Evolutionary conservation across 2,888 invertebrate species (phyloP).

Genomic region (Allophyes oxyacanthae): DNA sequence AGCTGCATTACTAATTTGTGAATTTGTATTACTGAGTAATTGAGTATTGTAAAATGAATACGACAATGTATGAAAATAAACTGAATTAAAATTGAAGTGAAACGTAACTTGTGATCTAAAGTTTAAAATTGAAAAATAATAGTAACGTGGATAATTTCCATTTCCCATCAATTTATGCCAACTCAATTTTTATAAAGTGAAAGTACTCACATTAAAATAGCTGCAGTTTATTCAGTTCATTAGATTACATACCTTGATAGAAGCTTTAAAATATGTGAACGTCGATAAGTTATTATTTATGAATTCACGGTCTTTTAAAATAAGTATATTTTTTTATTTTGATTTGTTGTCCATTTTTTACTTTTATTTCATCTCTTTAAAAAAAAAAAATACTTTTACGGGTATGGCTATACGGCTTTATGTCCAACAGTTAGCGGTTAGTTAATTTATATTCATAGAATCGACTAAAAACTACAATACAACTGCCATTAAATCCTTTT

Average conservation of each 20-base stretch:
- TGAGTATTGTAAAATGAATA: no score
- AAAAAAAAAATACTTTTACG: no score
- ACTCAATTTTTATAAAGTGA: slow-evolving; percentile 51
- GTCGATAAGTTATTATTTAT: neutral
- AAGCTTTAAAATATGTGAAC: slow-evolving; percentile 7
- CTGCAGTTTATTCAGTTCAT: neutral
- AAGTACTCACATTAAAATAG: slow-evolving; percentile 23
- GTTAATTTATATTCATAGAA: no score
- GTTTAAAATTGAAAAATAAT: neutral
- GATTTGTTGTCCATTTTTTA: slow-evolving; percentile 33
- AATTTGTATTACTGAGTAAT: no score
- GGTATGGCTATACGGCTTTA: no score
- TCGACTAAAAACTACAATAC: no score
- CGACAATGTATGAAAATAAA: neutral
- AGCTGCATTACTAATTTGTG: slow-evolving; percentile 31
- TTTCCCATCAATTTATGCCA: slow-evolving; percentile 47
- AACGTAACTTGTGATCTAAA: no score
- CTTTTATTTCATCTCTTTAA: no score
- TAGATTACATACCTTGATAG: slow-evolving; percentile 20
- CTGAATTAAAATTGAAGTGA: neutral
- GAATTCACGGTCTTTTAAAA: slow-evolving; percentile 6
- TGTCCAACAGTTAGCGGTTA: no score
- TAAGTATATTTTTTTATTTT: slow-evolving; percentile 22
- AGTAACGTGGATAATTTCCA: slow-evolving; percentile 18
- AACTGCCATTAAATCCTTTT: no score